Percentiles rank a stretch among this genome's conserved stretches.
phyloP scores from a whole-genome alignment of 2,113 vertebrate species.

The Telmatochromis bifrenatus region DNA sequence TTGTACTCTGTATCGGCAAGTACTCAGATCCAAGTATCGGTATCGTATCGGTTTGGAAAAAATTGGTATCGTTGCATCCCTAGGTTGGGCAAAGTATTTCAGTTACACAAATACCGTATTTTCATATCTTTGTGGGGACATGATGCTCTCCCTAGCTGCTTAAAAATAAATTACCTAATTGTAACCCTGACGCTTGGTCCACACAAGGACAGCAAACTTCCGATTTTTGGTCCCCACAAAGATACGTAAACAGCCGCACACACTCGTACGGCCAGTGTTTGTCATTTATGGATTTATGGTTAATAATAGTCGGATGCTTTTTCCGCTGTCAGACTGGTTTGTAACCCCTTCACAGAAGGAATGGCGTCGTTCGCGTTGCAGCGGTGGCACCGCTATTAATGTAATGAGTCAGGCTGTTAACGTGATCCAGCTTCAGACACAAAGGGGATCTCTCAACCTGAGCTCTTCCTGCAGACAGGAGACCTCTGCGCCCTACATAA shows the following conservation, averaged over 20 bases:
- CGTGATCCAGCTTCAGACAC: conserved; percentile 47
- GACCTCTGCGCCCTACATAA: conserved; percentile 53
- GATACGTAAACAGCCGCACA: background rate
- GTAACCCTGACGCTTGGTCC: rapidly evolving
- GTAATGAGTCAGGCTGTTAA: conserved; percentile 64
- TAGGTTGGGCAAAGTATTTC: background rate
- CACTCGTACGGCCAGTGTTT: background rate
- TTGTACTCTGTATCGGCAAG: no score
- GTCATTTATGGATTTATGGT: conserved; percentile 45
- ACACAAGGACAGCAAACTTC: background rate
- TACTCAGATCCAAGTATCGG: no score
- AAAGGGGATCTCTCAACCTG: conserved; percentile 53
- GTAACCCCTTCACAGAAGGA: conserved; percentile 19
- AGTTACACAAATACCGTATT: background rate
- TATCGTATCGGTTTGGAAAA: no score
- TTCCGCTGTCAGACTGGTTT: background rate
- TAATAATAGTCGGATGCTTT: conserved; percentile 28
- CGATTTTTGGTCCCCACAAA: rapidly evolving
- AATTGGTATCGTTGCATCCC: no score
- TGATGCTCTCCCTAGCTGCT: background rate
- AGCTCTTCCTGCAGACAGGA: conserved; percentile 29
- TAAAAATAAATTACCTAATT: background rate
- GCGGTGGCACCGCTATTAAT: conserved; percentile 41
- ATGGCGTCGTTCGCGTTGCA: conserved; percentile 39
- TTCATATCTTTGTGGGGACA: background rate